A percentile compares a stretch with the other conserved stretches of the same genome.
Evolutionary conservation across 2,888 invertebrate genomes (phyloP).

Genomic region (Beris chalybata): DNA sequence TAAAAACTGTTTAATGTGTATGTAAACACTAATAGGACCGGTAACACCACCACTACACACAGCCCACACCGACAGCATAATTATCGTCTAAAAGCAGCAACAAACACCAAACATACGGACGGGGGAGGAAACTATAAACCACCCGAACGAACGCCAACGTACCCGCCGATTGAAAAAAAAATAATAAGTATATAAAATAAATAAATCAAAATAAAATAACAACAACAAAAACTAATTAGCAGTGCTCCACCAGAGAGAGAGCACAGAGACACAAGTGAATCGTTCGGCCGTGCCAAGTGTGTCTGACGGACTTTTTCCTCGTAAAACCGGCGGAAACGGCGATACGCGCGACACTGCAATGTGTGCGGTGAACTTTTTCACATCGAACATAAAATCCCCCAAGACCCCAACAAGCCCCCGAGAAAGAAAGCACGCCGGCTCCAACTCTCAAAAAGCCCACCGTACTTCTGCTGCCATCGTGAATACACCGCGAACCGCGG

Average conservation of each 20-base stretch:
- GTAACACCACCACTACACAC: slow-evolving; percentile 25
- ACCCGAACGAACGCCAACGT: too few relatives aligned
- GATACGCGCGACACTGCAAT: slow-evolving; percentile 18
- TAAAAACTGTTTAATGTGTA: slow-evolving; percentile 28
- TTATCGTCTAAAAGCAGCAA: slow-evolving; percentile 6
- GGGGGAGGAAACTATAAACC: too few relatives aligned
- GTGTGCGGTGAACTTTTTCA: slow-evolving; percentile 3
- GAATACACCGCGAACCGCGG: neutral
- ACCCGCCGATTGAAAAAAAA: too few relatives aligned
- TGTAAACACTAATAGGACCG: slow-evolving; percentile 31
- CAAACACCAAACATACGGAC: neutral
- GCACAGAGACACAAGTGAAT: slow-evolving; percentile 25
- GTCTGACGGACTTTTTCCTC: slow-evolving; percentile 25
- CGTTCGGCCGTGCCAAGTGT: slow-evolving; percentile 36
- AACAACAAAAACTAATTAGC: slow-evolving; percentile 7
- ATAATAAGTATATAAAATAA: too few relatives aligned
- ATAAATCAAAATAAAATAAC: neutral
- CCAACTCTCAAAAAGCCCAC: slow-evolving; percentile 1
- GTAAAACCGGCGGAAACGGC: slow-evolving; percentile 31
- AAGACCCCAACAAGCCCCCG: slow-evolving; percentile 23
- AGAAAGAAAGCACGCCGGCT: slow-evolving; percentile 18
- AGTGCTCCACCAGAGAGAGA: slow-evolving; percentile 7
- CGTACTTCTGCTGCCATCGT: neutral
- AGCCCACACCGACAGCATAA: slow-evolving; percentile 19
- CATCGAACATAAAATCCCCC: slow-evolving; percentile 29